Base-by-base conservation (phyloP, 2,888 invertebrate genomes). In the Onthophagus sagittarius region DNA sequence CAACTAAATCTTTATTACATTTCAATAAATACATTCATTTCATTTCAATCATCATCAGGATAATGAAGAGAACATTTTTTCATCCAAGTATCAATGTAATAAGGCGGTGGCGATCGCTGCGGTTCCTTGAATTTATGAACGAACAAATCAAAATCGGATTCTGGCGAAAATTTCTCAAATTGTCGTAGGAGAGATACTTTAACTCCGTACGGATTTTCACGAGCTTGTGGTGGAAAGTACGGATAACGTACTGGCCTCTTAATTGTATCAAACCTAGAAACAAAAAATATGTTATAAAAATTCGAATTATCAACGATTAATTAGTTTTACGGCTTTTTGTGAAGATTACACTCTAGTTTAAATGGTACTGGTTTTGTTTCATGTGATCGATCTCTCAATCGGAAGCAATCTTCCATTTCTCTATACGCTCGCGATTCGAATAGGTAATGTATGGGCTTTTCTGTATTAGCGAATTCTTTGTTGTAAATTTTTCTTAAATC, bases 401-500 rank as follows among this genome's bases (percentile, higher is more conserved):
- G 79, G 9, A 78, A 74, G 6, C 77, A 39, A 64, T 82, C 77
- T 67, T 79, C 78, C 6, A 76, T 33, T 39, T 63, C 70, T 15
- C 74, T 74, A 5, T 75, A 53, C 7, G 62, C 72, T 31, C 74
- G 76, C 4, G 73, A 63, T 63, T 71, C 62, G 71, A 79, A 79
- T 23, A 78, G 75, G 23, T 79, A 79, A 7, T 71, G 65, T 2
- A 23, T 70, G 11, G 72, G 70, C n/a, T 71, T 33, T 67, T 71
- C 31, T 63, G 72, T 62, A 5, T 67, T 65, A 9, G 69, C 62
- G 11, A 73, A 70, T 14, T 71, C 64, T 64, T 73, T 4, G 23
- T 77, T 74, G 62, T 79, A 80, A 13, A 78, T 74, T 74, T 79
- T 77, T 67, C 78, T 79, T 62, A 82, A 32, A 7, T 79, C 74